Percentiles rank a stretch among this genome's conserved stretches.
Conservation (phyloP, 2,113 vertebrate species). For the Podocnemis expansa region DNA sequence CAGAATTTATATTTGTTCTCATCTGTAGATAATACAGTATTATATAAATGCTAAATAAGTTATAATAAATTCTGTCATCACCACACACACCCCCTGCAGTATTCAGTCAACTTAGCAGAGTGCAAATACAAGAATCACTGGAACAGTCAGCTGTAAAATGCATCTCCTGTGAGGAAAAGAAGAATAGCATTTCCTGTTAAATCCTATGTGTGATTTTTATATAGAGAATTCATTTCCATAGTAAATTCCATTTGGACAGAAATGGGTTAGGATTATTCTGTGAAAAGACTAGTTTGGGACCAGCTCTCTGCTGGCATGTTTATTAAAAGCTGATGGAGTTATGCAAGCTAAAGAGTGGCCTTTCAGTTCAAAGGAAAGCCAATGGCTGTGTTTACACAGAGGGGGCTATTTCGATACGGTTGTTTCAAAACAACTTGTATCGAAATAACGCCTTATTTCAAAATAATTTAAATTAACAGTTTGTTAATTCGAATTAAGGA, state of each 20-base stretch:
- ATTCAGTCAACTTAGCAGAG: background rate
- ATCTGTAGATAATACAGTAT: background rate
- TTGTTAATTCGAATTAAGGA: too few relatives aligned
- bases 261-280: background rate
- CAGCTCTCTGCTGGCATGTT: background rate
- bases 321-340: background rate
- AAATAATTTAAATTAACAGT: too few relatives aligned
- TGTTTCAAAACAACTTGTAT: too few relatives aligned
- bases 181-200: background rate
- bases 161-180: background rate
- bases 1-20: background rate
- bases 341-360: background rate
- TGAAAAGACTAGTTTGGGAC: background rate
- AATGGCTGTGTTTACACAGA: too few relatives aligned
- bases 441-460: too few relatives aligned
- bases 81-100: background rate
- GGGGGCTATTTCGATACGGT: too few relatives aligned
- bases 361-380: constrained; percentile 11
- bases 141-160: background rate
- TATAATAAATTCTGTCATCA: background rate
- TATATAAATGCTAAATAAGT: background rate
- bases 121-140: background rate
- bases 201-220: background rate
- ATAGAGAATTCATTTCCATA: background rate
- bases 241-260: background rate